Evolutionary conservation across 2,888 invertebrate genomes (phyloP), one percentile per base, ranked within the genome.

Genomic region (Eupithecia dodoneata): DNA sequence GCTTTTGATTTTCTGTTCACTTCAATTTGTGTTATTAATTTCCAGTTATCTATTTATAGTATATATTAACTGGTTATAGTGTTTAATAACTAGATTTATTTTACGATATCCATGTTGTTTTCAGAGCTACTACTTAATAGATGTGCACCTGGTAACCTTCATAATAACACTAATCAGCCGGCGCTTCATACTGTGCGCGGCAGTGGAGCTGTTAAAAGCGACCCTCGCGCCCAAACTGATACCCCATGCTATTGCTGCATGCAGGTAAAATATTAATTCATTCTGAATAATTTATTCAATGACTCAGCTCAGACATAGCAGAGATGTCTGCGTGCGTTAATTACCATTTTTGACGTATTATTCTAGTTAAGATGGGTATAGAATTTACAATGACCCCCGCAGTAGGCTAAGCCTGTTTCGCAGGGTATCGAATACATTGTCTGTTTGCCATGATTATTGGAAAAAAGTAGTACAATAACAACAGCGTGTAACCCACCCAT

Each of bases 71-170:
- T 9, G 3, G 10, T 59, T 59, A 0, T 59, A 59, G 18, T 18
- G 13, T 59, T 59, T 52, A 52, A 10, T 59, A 9, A 52, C 52
- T 52, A 52, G 13, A 15, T 52, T 4, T 18, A 59, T 9, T 9
- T 0, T 59, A 59, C 10, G 18, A 10, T 7, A n/a, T 55, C 15
- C 7, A 44, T 15, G 7, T 67, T n/a, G n/a, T 44, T 44, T 97
- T 80, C 96, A 99, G 99, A 99, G 99, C 92, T 98, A 99, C 91
- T 98, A 99, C 91, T 94, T 99, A 83, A 99, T 99, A 87, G 99
- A 99, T 90, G 96, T 97, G 0, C 97, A 99, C 90, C 93, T 99
- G 76, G 96, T 99, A 67, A 96, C 97, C 75, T 98, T 99, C 88
- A 98, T 99, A 83, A 94, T 97, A 76, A 96, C 98, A 10, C 96